These are phyloP conservation scores for Drosophila paramelanica DNA, from an alignment of 2,888 invertebrate genomes.

Conservation along the genomic window DNA sequence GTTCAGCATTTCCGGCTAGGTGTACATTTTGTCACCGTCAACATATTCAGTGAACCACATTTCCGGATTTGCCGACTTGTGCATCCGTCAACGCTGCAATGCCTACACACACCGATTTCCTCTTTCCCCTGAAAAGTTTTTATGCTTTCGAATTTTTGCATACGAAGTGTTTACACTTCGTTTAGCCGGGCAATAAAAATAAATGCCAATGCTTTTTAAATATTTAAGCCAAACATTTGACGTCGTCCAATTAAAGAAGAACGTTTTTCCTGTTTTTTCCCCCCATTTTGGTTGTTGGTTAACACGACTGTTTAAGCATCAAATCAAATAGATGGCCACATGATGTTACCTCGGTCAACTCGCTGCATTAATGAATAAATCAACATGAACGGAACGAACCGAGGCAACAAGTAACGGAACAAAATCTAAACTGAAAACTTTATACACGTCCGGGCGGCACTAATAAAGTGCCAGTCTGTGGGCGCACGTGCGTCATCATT, in stretches of 20 bases:
- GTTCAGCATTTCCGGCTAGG: constrained; percentile 26
- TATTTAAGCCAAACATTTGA: constrained; percentile 51
- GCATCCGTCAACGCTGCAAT: constrained; percentile 54
- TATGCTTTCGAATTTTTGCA: constrained; percentile 23
- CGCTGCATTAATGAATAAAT: constrained; percentile 71
- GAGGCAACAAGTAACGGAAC: constrained; percentile 21
- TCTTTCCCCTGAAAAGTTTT: constrained; percentile 13
- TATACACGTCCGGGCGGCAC: constrained; percentile 40
- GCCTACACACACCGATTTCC: constrained; percentile 23
- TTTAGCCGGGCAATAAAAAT: constrained; percentile 34
- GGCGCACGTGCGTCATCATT: constrained; percentile 62
- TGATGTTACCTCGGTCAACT: constrained; percentile 32
- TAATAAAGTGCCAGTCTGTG: constrained; percentile 59
- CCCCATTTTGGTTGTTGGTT: constrained; percentile 1
- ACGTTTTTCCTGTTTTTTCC: not conserved
- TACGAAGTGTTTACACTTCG: constrained; percentile 27
- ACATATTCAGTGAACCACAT: constrained; percentile 70
- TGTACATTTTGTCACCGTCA: constrained; percentile 64
- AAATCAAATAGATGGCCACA: constrained; percentile 30
- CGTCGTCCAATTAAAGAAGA: constrained; percentile 31
- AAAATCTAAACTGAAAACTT: constrained; percentile 20
- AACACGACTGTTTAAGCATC: constrained; percentile 23
- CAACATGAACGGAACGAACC: constrained; percentile 54
- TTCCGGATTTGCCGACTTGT: constrained; percentile 67
- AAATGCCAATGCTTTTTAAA: constrained; percentile 47